Base-by-base conservation (phyloP, 1,140 invertebrate species). In the Drosophila ficusphila region DNA sequence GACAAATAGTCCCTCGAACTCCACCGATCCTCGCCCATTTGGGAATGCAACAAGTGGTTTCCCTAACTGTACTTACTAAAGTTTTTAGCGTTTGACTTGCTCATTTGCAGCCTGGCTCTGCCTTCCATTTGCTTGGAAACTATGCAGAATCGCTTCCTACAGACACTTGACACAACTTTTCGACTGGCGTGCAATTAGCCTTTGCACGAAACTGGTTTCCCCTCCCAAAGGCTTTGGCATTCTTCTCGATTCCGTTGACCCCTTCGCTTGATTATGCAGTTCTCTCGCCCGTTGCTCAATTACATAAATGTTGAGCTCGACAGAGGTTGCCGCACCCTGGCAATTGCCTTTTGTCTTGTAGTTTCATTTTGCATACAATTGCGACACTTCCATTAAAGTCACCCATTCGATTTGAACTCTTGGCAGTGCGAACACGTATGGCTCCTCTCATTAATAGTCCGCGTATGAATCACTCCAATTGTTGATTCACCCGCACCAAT, bases 21-120 rank as follows among this genome's bases (percentile, higher is more conserved):
- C 31, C 36, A n/a, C 21, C 14, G 8, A 25, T 42, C n/a, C 14
- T 23, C 9, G 3, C 2, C 7, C 36, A 25, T 25, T 36, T 19
- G 18, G 9, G 21, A 33, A 49, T 57, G 76, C 77, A 81, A 71
- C 77, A 76, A 79, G 65, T 79, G 62, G 54, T 42, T 49, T 33
- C 47, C 39, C 7, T 33, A 62, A 61, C 41, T 70, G 62, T 34
- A 38, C 23, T 21, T 73, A 56, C 36, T 76, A 46, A 38, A 58
- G 36, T 18, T 64, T 61, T 21, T 53, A 4, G 18, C 27, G 18
- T 81, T 82, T 82, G 60, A 76, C 64, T 69, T 82, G 46, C 52
- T 67, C 75, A 73, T 78, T 78, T 71, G 58, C 51, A 36, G 52
- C 61, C 27, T 31, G 25, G 18, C 2, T 36, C 31, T 16, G 12